Conservation (phyloP, 2,888 invertebrate genomes). For the Steinernema scapterisci region DNA sequence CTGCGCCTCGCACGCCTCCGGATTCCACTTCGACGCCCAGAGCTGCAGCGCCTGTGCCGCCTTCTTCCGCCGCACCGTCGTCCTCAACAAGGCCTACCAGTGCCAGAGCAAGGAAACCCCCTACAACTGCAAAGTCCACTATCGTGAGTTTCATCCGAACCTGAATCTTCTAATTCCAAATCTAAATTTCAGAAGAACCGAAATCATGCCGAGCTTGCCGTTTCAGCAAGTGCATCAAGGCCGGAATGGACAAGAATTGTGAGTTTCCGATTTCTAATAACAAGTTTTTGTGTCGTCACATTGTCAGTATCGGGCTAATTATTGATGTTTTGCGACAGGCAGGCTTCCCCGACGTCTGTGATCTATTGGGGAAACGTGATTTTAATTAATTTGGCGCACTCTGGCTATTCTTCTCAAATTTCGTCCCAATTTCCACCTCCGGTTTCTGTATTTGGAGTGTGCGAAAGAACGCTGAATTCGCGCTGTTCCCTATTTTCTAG, state of each 20-base stretch:
- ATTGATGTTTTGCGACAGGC: conserved; percentile 15
- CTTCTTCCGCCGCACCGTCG: conserved; percentile 62
- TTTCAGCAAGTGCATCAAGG: conserved; percentile 50
- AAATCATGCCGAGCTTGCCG: conserved; percentile 62
- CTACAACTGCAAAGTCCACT: conserved; percentile 32
- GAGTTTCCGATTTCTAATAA: conserved; percentile 32
- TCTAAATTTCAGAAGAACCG: conserved; percentile 51
- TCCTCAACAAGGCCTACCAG: conserved; percentile 50
- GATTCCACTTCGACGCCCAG: conserved; percentile 65
- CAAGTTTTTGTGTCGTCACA: no score
- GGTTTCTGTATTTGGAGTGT: no score
- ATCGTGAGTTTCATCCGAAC: conserved; percentile 44
- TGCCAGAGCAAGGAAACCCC: conserved; percentile 37
- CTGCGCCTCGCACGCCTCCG: conserved; percentile 63
- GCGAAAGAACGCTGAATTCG: no score
- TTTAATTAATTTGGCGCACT: not conserved
- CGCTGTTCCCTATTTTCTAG: no score
- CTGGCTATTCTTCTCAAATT: no score
- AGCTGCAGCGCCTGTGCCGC: conserved; percentile 60
- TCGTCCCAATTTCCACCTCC: no score
- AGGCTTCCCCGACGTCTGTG: not conserved
- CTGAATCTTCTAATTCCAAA: not conserved
- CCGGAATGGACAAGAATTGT: conserved; percentile 59
- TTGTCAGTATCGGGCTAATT: conserved; percentile 35
- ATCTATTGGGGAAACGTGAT: not conserved